These are phyloP conservation scores for Neostethus bicornis DNA, from an alignment of 2,797 vertebrate genomes.

Conservation along the genomic window DNA sequence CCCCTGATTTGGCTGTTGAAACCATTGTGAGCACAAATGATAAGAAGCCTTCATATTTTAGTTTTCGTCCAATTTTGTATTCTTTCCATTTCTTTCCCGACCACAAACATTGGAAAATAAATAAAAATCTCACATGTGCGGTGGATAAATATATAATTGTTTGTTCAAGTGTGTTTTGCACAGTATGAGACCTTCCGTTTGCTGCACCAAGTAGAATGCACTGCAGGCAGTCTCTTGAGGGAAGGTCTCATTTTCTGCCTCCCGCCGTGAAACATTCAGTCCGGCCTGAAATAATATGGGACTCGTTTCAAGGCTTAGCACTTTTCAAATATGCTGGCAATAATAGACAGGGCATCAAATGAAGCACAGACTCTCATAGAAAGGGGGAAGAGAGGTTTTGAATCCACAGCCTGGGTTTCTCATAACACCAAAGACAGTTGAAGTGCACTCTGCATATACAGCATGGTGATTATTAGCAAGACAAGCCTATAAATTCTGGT, in stretches of 20 bases:
- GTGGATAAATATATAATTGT: slow-evolving; percentile 85
- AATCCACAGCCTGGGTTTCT: slow-evolving; percentile 74
- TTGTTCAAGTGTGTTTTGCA: slow-evolving; percentile 84
- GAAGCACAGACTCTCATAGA: slow-evolving; percentile 82
- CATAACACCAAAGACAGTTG: slow-evolving; percentile 69
- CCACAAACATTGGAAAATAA: slow-evolving; percentile 46
- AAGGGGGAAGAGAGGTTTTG: slow-evolving; percentile 78
- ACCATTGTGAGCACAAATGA: slow-evolving; percentile 64
- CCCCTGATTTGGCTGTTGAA: slow-evolving; percentile 63
- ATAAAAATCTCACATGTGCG: slow-evolving; percentile 74
- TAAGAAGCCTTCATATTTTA: slow-evolving; percentile 61
- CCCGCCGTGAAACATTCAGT: slow-evolving; percentile 84
- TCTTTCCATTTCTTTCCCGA: slow-evolving; percentile 50
- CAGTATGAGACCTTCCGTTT: slow-evolving; percentile 82
- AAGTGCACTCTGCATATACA: slow-evolving; percentile 61
- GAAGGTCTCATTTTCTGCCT: slow-evolving; percentile 86
- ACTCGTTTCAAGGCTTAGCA: slow-evolving; percentile 85
- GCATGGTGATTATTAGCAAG: slow-evolving; percentile 53
- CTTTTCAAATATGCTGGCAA: slow-evolving; percentile 85
- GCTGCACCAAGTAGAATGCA: slow-evolving; percentile 80
- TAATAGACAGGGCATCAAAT: slow-evolving; percentile 83
- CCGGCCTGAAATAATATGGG: slow-evolving; percentile 85
- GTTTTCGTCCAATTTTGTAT: slow-evolving; percentile 60
- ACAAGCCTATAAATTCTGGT: slow-evolving; percentile 40
- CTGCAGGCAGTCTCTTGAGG: slow-evolving; percentile 86